These are phyloP conservation scores for Camponotus vicinus DNA, from an alignment of 1,140 invertebrate species.

Conservation along the genomic window DNA sequence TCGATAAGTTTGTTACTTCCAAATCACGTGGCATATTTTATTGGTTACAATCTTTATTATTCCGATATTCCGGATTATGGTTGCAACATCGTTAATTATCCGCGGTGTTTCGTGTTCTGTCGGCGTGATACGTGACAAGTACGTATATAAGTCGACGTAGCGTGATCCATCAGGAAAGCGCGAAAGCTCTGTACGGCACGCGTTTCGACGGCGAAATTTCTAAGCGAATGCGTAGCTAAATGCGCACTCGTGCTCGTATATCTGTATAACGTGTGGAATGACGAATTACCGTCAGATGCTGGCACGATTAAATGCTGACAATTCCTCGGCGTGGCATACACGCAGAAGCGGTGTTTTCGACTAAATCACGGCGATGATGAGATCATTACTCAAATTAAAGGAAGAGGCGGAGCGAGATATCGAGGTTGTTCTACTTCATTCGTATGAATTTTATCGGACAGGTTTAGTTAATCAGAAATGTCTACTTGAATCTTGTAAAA, in stretches of 20 bases:
- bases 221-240: neutral
- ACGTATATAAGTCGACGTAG: slow-evolving; percentile 54
- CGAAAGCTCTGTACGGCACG: neutral
- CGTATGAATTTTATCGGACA: neutral
- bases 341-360: neutral
- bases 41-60: neutral
- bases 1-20: slow-evolving; percentile 5
- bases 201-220: slow-evolving; percentile 26
- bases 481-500: no score
- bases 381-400: slow-evolving; percentile 45
- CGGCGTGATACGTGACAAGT: slow-evolving; percentile 40
- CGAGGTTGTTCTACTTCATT: slow-evolving; percentile 5
- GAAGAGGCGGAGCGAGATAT: neutral
- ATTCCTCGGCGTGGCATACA: slow-evolving; percentile 10
- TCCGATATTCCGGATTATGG: neutral
- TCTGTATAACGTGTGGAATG: neutral
- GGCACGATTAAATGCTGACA: slow-evolving; percentile 65
- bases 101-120: neutral
- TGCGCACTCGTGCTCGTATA: neutral
- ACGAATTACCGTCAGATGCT: slow-evolving; percentile 52
- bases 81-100: neutral
- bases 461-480: no score
- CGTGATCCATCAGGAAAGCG: slow-evolving; percentile 32
- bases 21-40: neutral
- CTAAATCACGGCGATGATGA: slow-evolving; percentile 26